These are phyloP conservation scores for Harpegnathos saltator DNA, from an alignment of 1,140 invertebrate genomes.

Conservation along the genomic window DNA sequence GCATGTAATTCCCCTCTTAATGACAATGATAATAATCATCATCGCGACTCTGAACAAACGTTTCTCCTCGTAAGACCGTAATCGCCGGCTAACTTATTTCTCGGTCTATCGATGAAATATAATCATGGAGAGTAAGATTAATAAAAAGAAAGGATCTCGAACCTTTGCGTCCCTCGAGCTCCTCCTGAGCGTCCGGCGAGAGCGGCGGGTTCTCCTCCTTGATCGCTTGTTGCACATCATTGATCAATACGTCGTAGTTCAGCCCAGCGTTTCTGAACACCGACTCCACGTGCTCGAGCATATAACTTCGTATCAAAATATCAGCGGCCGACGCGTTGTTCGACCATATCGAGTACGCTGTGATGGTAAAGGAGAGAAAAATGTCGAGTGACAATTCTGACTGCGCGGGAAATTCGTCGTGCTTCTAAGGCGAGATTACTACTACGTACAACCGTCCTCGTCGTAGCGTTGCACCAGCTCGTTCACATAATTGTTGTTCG, in stretches of 20 bases:
- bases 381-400: neutral
- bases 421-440: constrained; percentile 9
- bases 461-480: constrained; percentile 79
- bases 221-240: constrained; percentile 91
- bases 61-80: neutral
- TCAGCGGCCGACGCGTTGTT: constrained; percentile 89
- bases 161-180: constrained; percentile 91
- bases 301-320: constrained; percentile 85
- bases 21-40: no score
- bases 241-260: constrained; percentile 89
- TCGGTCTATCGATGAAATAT: neutral
- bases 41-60: neutral
- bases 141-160: constrained; percentile 53
- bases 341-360: constrained; percentile 90
- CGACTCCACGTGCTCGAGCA: constrained; percentile 59
- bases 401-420: neutral
- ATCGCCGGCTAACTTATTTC: neutral
- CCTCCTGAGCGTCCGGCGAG: constrained; percentile 87
- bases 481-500: constrained; percentile 21
- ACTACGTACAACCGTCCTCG: constrained; percentile 39
- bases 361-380: constrained; percentile 64
- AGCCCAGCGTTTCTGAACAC: constrained; percentile 80
- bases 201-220: constrained; percentile 91
- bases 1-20: no score
- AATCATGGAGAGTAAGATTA: neutral